Base-by-base conservation (phyloP, 1,140 invertebrate species). In the Orius laevigatus region DNA sequence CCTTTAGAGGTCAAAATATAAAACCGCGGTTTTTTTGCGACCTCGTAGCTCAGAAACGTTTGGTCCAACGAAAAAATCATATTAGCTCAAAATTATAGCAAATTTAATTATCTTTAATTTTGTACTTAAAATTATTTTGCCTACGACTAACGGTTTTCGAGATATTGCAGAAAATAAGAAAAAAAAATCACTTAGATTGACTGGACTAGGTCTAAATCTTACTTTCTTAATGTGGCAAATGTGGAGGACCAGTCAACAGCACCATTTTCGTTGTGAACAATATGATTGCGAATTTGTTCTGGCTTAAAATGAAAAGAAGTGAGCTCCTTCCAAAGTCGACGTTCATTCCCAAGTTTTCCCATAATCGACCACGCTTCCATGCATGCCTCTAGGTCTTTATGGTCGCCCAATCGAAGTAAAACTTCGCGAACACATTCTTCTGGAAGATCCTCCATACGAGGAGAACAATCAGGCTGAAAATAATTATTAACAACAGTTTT, bases 351-450 rank as follows among this genome's bases (percentile, higher is more conserved):
- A 8, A 97, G 69, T 12, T 19, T 19, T 25, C 79, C 71, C 67
- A 88, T 79, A 20, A 76, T 70, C 46, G 67, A 68, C 69, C 79
- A 81, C 3, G 83, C 79, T 70, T 67, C 74, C 55, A 67, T 78
- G 5, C 74, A 70, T 41, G 72, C 79, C 55, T 86, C 75, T 57
- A 98, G 73, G 64, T 96, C 91, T 59, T 78, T 78, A 65, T 95
- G 90, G 67, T 96, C 90, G 47, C 83, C 78, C 56, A 98, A 75
- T 60, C 88, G 75, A 10, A 89, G 65, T 41, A 98, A 71, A 45
- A 98, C 86, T 63, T 92, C 83, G 35, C 91, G 75, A 34, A 96
- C 75, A 59, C 91, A 89, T 63, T 97, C 94, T 59, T 87, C 80
- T 15, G 94, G 94, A 41, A 98, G 69, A 62, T 96, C 84, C 36